Percentiles rank a stretch among this genome's conserved stretches.
These are phyloP conservation scores for Campylorhamphus procurvoides DNA, from an alignment of 2,113 vertebrate species.

Conservation along the genomic window DNA sequence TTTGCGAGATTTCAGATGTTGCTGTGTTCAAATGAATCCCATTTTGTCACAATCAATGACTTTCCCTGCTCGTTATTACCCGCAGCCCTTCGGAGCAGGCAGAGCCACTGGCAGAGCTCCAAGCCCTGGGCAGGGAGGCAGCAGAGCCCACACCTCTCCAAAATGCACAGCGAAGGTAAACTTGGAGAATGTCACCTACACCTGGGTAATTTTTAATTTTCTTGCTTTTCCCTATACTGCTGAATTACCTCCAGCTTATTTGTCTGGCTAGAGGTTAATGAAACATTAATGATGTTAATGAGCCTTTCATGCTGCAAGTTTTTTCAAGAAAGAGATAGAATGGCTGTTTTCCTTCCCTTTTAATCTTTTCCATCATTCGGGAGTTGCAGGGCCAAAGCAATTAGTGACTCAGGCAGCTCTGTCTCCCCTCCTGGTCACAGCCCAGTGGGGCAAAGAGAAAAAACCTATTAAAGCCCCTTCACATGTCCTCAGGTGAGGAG, in stretches of 20 bases:
- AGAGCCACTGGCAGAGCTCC: conserved; percentile 56
- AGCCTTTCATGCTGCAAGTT: conserved; percentile 75
- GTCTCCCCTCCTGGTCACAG: conserved; percentile 73
- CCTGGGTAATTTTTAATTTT: conserved; percentile 74
- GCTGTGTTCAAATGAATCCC: conserved; percentile 60
- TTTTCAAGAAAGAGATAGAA: conserved; percentile 81
- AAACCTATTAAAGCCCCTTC: conserved; percentile 61
- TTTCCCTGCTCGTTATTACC: conserved; percentile 59
- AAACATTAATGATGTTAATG: conserved; percentile 83
- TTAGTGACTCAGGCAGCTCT: conserved; percentile 63
- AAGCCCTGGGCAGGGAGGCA: not conserved
- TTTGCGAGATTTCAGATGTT: conserved; percentile 50
- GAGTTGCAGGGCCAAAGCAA: conserved; percentile 78
- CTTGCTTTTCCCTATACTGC: conserved; percentile 37
- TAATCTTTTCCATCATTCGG: conserved; percentile 77
- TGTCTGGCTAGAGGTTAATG: conserved; percentile 83
- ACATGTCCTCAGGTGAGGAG: conserved; percentile 68
- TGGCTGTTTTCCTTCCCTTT: conserved; percentile 81
- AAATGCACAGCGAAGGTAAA: not conserved
- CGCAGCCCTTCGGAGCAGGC: conserved; percentile 19
- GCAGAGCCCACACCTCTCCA: conserved; percentile 30
- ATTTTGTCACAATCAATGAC: conserved; percentile 71
- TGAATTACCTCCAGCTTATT: conserved; percentile 79
- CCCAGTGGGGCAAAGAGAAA: conserved; percentile 75
- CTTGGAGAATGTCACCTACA: conserved; percentile 71